Conservation (phyloP, 2,888 invertebrate genomes). For the Gastrophysa polygoni region DNA sequence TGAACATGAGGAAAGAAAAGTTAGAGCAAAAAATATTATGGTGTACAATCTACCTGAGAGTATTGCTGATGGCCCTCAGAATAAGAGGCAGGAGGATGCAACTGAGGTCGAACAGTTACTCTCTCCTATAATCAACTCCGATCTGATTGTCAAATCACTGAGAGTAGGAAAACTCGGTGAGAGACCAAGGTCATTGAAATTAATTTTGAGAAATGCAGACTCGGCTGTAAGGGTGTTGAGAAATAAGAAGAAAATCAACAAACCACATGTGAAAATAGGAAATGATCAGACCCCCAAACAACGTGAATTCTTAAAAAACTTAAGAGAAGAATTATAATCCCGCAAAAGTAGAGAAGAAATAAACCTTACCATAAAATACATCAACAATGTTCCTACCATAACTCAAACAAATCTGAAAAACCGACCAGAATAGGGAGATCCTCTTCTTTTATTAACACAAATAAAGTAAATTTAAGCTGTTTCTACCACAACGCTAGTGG, state of each 20-base stretch:
- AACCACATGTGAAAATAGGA: constrained; percentile 4
- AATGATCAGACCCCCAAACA: constrained; percentile 15
- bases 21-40: constrained; percentile 11
- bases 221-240: constrained; percentile 1
- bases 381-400: constrained; percentile 13
- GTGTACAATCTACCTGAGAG: constrained; percentile 15
- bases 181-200: constrained; percentile 12
- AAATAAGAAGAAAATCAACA: constrained; percentile 14
- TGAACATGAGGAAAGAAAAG: constrained; percentile 8
- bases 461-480: neutral
- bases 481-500: constrained; percentile 3
- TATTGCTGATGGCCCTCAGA: neutral
- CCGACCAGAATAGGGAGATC: neutral
- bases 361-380: constrained; percentile 20
- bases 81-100: neutral
- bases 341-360: constrained; percentile 10
- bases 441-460: neutral
- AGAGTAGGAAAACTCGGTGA: constrained; percentile 10
- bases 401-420: constrained; percentile 9
- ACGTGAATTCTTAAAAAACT: constrained; percentile 4
- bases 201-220: constrained; percentile 9
- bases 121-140: neutral
- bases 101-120: constrained; percentile 4
- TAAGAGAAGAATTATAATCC: constrained; percentile 13
- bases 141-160: constrained; percentile 3